Conservation (phyloP, 2,888 invertebrate species). For the Lordiphosa fenestrarum region DNA sequence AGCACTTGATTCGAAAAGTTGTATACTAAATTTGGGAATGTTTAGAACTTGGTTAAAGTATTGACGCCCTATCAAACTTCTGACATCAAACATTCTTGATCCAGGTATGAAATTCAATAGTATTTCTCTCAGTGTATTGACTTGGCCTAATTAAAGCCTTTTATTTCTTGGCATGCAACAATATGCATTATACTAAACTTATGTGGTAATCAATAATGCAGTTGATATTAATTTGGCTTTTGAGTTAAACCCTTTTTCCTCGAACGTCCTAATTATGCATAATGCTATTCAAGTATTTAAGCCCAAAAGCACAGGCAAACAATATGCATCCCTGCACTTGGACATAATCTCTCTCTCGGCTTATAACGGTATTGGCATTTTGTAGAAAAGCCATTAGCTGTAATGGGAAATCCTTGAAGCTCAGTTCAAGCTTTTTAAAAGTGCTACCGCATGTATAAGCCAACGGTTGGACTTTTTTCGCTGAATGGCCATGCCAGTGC, state of each 20-base stretch:
- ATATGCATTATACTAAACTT: no score
- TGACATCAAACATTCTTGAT: no score
- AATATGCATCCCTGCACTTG: conserved; percentile 78
- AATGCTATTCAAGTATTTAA: background rate
- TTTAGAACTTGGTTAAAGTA: no score
- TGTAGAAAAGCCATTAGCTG: conserved; percentile 77
- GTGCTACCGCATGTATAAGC: conserved; percentile 71
- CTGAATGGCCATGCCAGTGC: background rate
- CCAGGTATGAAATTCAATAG: no score
- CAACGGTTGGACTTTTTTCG: conserved; percentile 30
- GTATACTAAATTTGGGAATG: no score
- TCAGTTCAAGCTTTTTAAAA: conserved; percentile 76
- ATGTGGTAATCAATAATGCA: conserved; percentile 25
- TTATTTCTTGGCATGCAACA: no score
- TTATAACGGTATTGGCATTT: conserved; percentile 76
- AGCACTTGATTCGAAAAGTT: no score
- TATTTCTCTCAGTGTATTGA: no score
- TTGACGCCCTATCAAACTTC: no score
- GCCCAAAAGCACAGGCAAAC: no score
- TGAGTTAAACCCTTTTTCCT: no score
- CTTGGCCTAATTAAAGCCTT: no score
- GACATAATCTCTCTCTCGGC: conserved; percentile 73
- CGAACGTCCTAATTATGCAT: background rate
- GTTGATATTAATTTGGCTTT: background rate
- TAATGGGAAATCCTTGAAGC: conserved; percentile 78